Evolutionary conservation across 2,113 vertebrate species (phyloP).

Genomic region (Orientallactaga bullata): DNA sequence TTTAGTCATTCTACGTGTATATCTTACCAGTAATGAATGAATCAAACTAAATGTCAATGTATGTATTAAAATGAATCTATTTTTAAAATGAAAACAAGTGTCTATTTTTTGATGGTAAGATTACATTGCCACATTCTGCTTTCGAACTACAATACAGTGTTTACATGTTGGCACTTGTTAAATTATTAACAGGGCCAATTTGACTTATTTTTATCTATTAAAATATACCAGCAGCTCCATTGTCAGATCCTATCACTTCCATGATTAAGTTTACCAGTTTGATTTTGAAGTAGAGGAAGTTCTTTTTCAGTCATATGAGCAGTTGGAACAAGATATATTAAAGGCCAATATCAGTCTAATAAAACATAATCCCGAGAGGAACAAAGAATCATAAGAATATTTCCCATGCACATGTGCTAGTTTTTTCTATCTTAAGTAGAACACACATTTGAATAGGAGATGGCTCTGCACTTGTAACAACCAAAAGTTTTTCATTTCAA

Average conservation of each 20-base stretch:
- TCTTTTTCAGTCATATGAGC: constrained; percentile 27
- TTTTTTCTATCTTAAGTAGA: constrained; percentile 63
- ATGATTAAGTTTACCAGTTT: neutral
- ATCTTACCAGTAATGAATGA: neutral
- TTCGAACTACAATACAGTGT: neutral
- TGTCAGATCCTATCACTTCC: constrained; percentile 23
- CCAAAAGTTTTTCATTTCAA: constrained; percentile 68
- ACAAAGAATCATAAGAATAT: neutral
- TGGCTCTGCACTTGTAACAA: constrained; percentile 49
- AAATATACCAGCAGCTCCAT: constrained; percentile 29
- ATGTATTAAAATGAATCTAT: constrained; percentile 8
- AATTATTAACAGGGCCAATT: neutral
- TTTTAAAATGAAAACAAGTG: constrained; percentile 38
- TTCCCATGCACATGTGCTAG: neutral
- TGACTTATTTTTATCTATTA: constrained; percentile 31
- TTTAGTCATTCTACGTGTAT: constrained; percentile 1
- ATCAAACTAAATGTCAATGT: neutral
- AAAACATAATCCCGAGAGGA: constrained; percentile 50
- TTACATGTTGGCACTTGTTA: neutral
- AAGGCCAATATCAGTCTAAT: constrained; percentile 26
- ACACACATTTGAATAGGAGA: constrained; percentile 21
- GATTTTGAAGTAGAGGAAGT: constrained; percentile 43
- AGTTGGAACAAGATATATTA: neutral
- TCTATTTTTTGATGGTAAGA: constrained; percentile 48
- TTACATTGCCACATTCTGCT: neutral